Percentiles rank a stretch among this genome's conserved stretches.
Conservation (phyloP, 2,797 vertebrate species). For the Gallinago stenura region DNA sequence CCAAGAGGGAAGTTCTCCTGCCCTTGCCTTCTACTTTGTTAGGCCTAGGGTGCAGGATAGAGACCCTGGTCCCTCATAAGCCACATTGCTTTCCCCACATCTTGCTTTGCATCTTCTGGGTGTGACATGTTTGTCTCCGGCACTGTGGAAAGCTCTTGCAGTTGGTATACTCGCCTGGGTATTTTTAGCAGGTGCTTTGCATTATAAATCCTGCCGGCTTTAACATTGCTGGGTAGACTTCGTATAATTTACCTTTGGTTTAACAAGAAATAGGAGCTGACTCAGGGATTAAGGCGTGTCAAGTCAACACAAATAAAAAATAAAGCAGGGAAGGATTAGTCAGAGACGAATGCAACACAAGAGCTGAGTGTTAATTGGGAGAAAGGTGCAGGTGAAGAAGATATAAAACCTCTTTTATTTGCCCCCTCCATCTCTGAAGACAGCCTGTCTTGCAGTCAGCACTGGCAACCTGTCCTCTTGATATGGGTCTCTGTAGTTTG, state of each 20-base stretch:
- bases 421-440: background rate
- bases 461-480: background rate
- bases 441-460: background rate
- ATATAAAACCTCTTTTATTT: background rate
- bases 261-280: conserved; percentile 79
- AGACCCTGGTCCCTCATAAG: background rate
- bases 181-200: conserved; percentile 74
- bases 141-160: conserved; percentile 26
- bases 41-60: too few species aligned
- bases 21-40: background rate
- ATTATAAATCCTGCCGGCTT: conserved; percentile 66
- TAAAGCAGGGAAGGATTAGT: conserved; percentile 22
- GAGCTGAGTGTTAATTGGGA: conserved; percentile 23
- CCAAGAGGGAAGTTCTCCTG: background rate
- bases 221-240: conserved; percentile 51
- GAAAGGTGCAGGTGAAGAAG: background rate
- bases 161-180: conserved; percentile 51
- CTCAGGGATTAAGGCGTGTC: conserved; percentile 70
- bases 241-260: conserved; percentile 78
- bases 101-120: background rate
- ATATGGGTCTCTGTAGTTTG: background rate
- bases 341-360: background rate
- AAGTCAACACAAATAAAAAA: conserved; percentile 72
- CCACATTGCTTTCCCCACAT: background rate
- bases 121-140: background rate